These are phyloP conservation scores for Azorinus chamasolen DNA, from an alignment of 2,888 invertebrate species.

Conservation along the genomic window DNA sequence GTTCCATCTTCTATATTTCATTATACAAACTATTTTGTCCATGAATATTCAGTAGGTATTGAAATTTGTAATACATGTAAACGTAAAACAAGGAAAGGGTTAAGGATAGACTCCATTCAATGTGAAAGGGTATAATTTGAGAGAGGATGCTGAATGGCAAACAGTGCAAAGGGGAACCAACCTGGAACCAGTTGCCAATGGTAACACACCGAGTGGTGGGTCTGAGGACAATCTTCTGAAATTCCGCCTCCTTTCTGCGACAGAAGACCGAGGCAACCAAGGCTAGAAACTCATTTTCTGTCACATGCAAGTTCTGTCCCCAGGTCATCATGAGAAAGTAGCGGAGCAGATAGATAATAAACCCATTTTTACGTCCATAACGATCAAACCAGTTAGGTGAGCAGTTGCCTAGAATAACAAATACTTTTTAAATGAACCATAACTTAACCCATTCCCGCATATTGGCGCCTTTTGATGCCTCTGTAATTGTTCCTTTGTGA, in stretches of 20 bases:
- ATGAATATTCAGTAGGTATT: too few species aligned
- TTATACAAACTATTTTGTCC: too few species aligned
- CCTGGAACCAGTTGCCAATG: conserved; percentile 83
- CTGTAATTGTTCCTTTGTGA: too few species aligned
- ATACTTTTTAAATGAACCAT: not conserved
- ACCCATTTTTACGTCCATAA: conserved; percentile 82
- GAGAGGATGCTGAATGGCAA: too few species aligned
- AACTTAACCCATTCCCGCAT: too few species aligned
- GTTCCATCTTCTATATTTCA: too few species aligned
- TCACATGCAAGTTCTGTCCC: conserved; percentile 75
- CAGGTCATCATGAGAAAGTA: conserved; percentile 83
- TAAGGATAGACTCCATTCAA: too few species aligned
- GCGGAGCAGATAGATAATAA: conserved; percentile 78
- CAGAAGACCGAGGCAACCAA: conserved; percentile 75
- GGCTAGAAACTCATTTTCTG: conserved; percentile 80
- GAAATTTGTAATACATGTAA: too few species aligned
- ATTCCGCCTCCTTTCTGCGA: conserved; percentile 65
- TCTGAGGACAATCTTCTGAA: conserved; percentile 71
- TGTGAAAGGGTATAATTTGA: too few species aligned
- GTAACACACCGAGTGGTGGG: conserved; percentile 81
- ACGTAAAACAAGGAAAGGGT: too few species aligned
- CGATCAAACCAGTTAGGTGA: conserved; percentile 77
- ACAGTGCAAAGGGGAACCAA: too few species aligned
- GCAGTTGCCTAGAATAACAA: conserved; percentile 31
- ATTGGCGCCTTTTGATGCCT: too few species aligned